Conservation (phyloP, 2,797 vertebrate species). For the Parauchenoglanis ngamensis region DNA sequence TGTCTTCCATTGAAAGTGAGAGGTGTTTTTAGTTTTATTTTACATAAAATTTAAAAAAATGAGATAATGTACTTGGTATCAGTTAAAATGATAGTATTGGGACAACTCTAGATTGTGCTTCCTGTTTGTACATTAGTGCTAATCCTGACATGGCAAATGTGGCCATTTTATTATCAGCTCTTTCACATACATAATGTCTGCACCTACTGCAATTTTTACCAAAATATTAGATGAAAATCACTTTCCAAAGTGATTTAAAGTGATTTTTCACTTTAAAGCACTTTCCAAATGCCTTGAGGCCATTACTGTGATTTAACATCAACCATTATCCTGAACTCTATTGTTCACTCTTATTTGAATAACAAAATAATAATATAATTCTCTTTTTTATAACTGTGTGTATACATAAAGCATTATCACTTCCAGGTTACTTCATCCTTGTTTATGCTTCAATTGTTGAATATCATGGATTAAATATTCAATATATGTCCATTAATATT, state of each 20-base stretch:
- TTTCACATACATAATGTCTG: neutral
- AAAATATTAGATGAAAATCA: neutral
- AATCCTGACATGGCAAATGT: neutral
- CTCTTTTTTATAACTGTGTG: neutral
- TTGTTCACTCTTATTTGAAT: neutral
- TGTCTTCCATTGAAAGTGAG: neutral
- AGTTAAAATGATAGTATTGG: neutral
- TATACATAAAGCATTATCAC: neutral
- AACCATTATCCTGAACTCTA: neutral
- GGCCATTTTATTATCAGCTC: neutral
- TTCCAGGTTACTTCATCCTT: neutral
- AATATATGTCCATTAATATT: conserved; percentile 21
- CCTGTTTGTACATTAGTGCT: neutral
- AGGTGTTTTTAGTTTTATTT: neutral
- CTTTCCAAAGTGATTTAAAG: neutral
- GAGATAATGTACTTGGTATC: neutral
- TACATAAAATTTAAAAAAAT: neutral
- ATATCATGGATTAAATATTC: conserved; percentile 31
- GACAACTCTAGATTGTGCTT: neutral
- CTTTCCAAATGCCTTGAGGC: neutral
- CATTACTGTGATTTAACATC: neutral
- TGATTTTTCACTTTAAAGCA: neutral
- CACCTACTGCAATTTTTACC: neutral
- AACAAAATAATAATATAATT: neutral
- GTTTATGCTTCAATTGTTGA: conserved; percentile 13